These are phyloP conservation scores for Neoaliturus tenellus DNA, from an alignment of 2,888 invertebrate species.

Conservation along the genomic window DNA sequence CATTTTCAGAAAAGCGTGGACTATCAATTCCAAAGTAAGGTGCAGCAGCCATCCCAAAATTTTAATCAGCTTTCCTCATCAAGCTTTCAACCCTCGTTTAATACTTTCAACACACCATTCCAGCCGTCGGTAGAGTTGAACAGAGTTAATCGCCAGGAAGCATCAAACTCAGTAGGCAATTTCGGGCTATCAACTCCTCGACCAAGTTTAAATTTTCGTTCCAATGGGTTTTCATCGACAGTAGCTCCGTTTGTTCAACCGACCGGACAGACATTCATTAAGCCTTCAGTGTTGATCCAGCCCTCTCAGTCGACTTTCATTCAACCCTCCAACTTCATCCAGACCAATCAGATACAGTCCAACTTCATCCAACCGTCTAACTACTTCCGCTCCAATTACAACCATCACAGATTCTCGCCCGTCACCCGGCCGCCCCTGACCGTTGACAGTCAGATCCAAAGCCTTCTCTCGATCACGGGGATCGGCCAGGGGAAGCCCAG, in stretches of 20 bases:
- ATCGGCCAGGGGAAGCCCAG: constrained; percentile 73
- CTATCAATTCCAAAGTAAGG: constrained; percentile 57
- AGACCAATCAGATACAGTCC: constrained; percentile 10
- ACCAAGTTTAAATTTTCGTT: constrained; percentile 17
- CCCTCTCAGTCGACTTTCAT: constrained; percentile 22
- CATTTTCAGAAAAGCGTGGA: constrained; percentile 66
- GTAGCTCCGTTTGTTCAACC: neutral
- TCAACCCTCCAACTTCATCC: constrained; percentile 24
- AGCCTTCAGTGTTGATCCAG: neutral
- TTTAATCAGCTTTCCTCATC: neutral
- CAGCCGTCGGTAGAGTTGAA: constrained; percentile 71
- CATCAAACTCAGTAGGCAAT: constrained; percentile 74
- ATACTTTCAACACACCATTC: constrained; percentile 67
- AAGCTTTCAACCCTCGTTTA: constrained; percentile 59
- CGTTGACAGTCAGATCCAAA: constrained; percentile 79
- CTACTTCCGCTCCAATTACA: constrained; percentile 54
- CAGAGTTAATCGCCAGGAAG: constrained; percentile 72
- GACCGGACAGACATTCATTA: neutral
- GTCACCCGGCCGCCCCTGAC: constrained; percentile 69
- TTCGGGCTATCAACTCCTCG: constrained; percentile 72
- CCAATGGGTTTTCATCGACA: neutral
- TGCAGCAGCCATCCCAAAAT: constrained; percentile 4
- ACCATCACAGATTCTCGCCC: constrained; percentile 41
- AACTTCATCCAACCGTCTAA: neutral
- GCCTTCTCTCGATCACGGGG: constrained; percentile 80